Base-by-base conservation (phyloP, 2,888 invertebrate species). In the Drosophila macrospina region DNA sequence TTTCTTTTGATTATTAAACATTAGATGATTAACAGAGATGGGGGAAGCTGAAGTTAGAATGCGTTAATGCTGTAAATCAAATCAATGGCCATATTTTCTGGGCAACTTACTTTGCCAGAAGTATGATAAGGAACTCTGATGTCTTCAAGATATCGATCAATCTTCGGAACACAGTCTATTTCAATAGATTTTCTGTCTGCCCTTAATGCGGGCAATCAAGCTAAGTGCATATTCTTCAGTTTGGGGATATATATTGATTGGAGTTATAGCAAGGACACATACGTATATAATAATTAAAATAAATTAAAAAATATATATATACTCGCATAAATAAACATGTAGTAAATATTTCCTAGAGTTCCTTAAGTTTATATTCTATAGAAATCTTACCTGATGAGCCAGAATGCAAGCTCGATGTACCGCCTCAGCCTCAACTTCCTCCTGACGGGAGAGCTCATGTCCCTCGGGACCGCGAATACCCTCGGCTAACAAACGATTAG, bases 401-500 rank as follows among this genome's bases (percentile, higher is more conserved):
- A 98, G 95, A 78, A 97, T 95, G 90, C 98, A 98, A 28, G 99
- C 99, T 80, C 99, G 94, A 91, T 97, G 96, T 11, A 98, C 98
- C 36, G 99, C 99, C 92, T 99, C 99, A 0, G 96, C 97, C 91
- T 99, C 98, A n/a, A 98, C 97, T 92, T 98, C 98, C 93, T 99
- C 99, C 56, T 98, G 97, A 3, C 99, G 94, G 3, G 98, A 98
- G 88, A 98, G 93, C 91, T 96, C 95, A 92, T 99, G 99, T 3
- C 98, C 99, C 92, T 98, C 98, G 1, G 99, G 99, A 0, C 98
- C 98, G 0, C 95, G 97, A 37, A 99, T 94, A n/a, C 99, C 99
- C 34, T 95, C 94, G 0, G 95, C 94, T 60, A 98, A 91, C 47
- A 99, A 93, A 90, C 96, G 97, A 91, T 96, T 95, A 6, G 96